Conservation (phyloP, 2,888 invertebrate species). For the Quadroppia sp. region DNA sequence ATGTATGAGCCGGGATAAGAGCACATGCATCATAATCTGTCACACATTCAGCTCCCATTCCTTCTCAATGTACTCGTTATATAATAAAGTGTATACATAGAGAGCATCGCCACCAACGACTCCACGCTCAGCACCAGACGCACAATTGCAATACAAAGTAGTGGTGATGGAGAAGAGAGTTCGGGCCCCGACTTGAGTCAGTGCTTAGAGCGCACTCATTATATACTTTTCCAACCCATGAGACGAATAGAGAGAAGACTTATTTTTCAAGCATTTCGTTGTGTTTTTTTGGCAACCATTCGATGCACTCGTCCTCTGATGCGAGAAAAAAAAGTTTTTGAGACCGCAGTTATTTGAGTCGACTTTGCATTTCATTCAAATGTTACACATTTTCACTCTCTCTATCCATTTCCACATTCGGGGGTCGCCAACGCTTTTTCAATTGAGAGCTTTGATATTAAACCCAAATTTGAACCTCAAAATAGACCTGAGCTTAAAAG, state of each 20-base stretch:
- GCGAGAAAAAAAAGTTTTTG: slow-evolving; percentile 1
- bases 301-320: slow-evolving; percentile 1
- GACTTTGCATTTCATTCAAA: slow-evolving; percentile 7
- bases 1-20: slow-evolving; percentile 17
- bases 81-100: slow-evolving; percentile 11
- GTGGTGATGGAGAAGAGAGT: not conserved
- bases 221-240: not conserved
- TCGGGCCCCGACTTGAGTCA: not conserved
- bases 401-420: not conserved
- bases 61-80: slow-evolving; percentile 33
- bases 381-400: not conserved
- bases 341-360: slow-evolving; percentile 16
- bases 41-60: slow-evolving; percentile 25
- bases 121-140: not conserved
- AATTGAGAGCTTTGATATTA: no score
- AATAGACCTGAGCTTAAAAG: no score
- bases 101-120: not conserved
- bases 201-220: not conserved
- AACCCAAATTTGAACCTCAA: no score
- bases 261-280: not conserved
- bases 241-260: not conserved
- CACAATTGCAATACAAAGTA: slow-evolving; percentile 1
- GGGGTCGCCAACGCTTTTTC: no score
- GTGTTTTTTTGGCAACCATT: no score
- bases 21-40: slow-evolving; percentile 33